These are phyloP conservation scores for Nomada ferruginata DNA, from an alignment of 2,888 invertebrate species.

Conservation along the genomic window DNA sequence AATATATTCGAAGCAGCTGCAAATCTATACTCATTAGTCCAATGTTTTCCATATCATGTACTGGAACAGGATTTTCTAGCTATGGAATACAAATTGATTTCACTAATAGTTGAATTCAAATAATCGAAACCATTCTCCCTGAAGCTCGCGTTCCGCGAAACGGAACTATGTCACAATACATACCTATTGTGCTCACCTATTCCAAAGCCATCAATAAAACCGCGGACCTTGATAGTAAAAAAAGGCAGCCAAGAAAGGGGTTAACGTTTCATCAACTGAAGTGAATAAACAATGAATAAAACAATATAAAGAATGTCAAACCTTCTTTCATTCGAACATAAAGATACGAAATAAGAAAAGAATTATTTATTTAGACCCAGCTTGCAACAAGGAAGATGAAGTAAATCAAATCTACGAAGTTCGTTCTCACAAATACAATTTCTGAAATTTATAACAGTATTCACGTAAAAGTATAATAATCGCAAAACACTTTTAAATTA, in stretches of 20 bases:
- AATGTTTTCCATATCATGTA: not conserved
- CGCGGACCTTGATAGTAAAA: not conserved
- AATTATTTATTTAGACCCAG: too few relatives aligned
- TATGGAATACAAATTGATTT: not conserved
- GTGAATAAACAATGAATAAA: constrained; percentile 5
- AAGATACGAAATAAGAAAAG: too few relatives aligned
- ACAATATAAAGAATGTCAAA: not conserved
- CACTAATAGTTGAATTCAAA: constrained; percentile 23
- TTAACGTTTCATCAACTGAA: constrained; percentile 31
- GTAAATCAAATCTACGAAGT: too few relatives aligned
- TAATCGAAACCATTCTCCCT: constrained; percentile 14
- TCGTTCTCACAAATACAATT: too few relatives aligned
- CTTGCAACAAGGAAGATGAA: too few relatives aligned
- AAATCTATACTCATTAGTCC: not conserved
- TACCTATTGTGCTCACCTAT: constrained; percentile 26
- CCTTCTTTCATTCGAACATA: too few relatives aligned
- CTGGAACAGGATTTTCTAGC: not conserved
- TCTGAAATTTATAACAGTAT: too few relatives aligned
- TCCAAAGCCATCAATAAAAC: constrained; percentile 37
- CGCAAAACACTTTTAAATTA: too few relatives aligned
- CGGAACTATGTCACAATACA: constrained; percentile 38
- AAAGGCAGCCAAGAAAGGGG: not conserved
- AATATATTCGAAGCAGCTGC: not conserved
- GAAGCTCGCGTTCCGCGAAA: constrained; percentile 4
- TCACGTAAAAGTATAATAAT: too few relatives aligned